A percentile compares a stretch with the other conserved stretches of the same genome.
phyloP scores from a whole-genome alignment of 2,888 invertebrate genomes.

The Cyclophora punctaria region DNA sequence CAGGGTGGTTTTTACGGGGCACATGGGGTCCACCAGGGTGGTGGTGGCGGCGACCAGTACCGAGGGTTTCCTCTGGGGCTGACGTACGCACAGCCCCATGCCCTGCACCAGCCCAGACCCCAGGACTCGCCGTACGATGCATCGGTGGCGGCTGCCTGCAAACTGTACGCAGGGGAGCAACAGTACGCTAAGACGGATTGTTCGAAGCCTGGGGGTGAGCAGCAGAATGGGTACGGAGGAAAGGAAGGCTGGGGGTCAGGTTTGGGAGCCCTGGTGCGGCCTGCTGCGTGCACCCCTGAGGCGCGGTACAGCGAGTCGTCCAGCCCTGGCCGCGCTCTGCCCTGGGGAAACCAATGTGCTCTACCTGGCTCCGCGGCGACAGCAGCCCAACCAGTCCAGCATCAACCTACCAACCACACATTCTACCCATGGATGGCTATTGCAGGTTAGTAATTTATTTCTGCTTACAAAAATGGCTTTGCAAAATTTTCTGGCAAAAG shows the following conservation, averaged over 20 bases:
- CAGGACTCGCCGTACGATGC: conserved; percentile 95
- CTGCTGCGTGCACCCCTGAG: conserved; percentile 93
- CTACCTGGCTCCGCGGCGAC: conserved; percentile 87
- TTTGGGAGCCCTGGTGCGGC: conserved; percentile 82
- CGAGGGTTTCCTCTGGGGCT: conserved; percentile 90
- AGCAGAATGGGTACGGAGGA: conserved; percentile 82
- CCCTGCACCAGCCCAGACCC: conserved; percentile 84
- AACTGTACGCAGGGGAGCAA: conserved; percentile 83
- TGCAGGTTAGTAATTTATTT: conserved; percentile 86
- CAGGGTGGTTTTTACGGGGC: conserved; percentile 96
- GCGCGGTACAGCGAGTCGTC: conserved; percentile 90
- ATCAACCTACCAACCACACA: conserved; percentile 92
- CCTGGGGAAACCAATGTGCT: conserved; percentile 93
- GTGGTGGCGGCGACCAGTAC: conserved; percentile 85
- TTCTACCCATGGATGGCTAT: conserved; percentile 99
- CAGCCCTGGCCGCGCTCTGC: conserved; percentile 83
- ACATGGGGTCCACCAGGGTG: conserved; percentile 87
- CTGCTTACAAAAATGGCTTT: too few relatives aligned
- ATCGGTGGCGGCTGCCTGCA: conserved; percentile 90
- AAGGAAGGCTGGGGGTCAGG: conserved; percentile 83
- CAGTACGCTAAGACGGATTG: conserved; percentile 85
- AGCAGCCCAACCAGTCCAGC: conserved; percentile 89
- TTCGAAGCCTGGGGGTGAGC: conserved; percentile 78
- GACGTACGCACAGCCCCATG: conserved; percentile 89
- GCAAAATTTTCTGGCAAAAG: too few relatives aligned